Percentiles rank a stretch among this genome's conserved stretches.
These are phyloP conservation scores for Iphiclides podalirius DNA, from an alignment of 2,888 invertebrate genomes.

Conservation along the genomic window DNA sequence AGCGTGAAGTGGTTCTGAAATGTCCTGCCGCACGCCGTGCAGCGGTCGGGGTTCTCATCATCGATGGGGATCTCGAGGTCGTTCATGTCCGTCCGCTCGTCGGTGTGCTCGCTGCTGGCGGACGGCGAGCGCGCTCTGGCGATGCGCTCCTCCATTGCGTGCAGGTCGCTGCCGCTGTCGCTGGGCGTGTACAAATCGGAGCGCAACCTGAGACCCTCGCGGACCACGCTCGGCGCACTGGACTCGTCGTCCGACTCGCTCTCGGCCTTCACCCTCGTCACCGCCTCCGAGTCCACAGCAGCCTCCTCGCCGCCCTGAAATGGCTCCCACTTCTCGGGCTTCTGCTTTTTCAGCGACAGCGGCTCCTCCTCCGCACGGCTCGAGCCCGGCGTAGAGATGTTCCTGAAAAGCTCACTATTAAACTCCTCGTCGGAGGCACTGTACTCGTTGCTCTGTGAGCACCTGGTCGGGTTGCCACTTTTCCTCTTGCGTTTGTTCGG, in stretches of 20 bases:
- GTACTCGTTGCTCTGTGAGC: conserved; percentile 80
- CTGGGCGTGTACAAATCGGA: conserved; percentile 75
- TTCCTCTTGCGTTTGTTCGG: conserved; percentile 89
- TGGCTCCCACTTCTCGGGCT: conserved; percentile 65
- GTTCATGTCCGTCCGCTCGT: conserved; percentile 63
- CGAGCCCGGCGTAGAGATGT: conserved; percentile 61
- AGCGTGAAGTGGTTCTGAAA: conserved; percentile 95
- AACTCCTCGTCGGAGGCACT: conserved; percentile 72
- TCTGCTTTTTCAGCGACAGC: conserved; percentile 70
- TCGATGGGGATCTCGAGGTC: conserved; percentile 90
- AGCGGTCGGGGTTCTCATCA: conserved; percentile 91
- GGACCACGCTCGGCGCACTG: conserved; percentile 70
- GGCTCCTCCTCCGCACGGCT: conserved; percentile 68
- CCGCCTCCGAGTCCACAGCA: conserved; percentile 66
- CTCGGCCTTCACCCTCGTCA: conserved; percentile 70
- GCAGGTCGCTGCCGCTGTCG: conserved; percentile 71
- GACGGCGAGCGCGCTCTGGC: conserved; percentile 76
- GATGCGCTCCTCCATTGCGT: conserved; percentile 74
- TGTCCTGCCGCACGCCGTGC: conserved; percentile 92
- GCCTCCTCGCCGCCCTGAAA: conserved; percentile 71
- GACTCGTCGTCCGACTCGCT: conserved; percentile 75
- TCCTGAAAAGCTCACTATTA: conserved; percentile 68
- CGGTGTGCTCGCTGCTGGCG: conserved; percentile 67
- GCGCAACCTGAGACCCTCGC: conserved; percentile 68
- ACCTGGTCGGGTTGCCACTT: conserved; percentile 89